Conservation (phyloP, 2,113 vertebrate genomes). For the Thamnaconus septentrionalis region DNA sequence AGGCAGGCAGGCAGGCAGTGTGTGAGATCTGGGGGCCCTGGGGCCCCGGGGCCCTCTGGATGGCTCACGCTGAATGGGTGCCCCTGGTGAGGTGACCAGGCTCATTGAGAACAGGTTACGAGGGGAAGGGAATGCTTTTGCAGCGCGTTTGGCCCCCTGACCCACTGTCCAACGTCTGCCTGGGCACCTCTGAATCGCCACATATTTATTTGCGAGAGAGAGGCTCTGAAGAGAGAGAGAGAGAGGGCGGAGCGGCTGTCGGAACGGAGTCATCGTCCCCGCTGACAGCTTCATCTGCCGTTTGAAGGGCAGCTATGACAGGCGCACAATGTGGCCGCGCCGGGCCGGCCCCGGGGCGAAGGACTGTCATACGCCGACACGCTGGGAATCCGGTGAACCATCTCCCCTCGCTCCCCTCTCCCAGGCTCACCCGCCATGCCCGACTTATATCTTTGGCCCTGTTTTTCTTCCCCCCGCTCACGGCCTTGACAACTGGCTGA, state of each 20-base stretch:
- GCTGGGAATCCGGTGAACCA: slow-evolving; percentile 50
- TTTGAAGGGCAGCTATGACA: slow-evolving; percentile 66
- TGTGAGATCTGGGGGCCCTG: slow-evolving; percentile 61
- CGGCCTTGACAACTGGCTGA: too few species aligned
- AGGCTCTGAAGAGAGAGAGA: slow-evolving; percentile 42
- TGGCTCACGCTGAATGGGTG: slow-evolving; percentile 61
- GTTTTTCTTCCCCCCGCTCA: slow-evolving; percentile 30
- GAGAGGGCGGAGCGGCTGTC: slow-evolving; percentile 68
- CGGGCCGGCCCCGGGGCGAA: slow-evolving; percentile 44
- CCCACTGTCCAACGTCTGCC: slow-evolving; percentile 65
- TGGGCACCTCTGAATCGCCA: slow-evolving; percentile 64
- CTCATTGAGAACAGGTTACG: slow-evolving; percentile 68
- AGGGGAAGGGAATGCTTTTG: slow-evolving; percentile 70
- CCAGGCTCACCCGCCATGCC: slow-evolving; percentile 26
- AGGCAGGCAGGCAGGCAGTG: slow-evolving; percentile 46
- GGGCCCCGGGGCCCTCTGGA: slow-evolving; percentile 51
- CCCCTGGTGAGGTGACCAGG: slow-evolving; percentile 59
- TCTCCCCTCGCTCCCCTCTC: slow-evolving; percentile 34
- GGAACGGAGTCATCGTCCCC: slow-evolving; percentile 62
- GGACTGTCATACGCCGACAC: slow-evolving; percentile 61
- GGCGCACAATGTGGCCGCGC: slow-evolving; percentile 63
- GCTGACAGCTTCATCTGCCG: slow-evolving; percentile 73
- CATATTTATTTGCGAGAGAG: slow-evolving; percentile 68
- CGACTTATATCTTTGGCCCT: slow-evolving; percentile 46
- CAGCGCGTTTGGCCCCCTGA: slow-evolving; percentile 66